Evolutionary conservation across 2,888 invertebrate species (phyloP).

Genomic region (Belgica antarctica): DNA sequence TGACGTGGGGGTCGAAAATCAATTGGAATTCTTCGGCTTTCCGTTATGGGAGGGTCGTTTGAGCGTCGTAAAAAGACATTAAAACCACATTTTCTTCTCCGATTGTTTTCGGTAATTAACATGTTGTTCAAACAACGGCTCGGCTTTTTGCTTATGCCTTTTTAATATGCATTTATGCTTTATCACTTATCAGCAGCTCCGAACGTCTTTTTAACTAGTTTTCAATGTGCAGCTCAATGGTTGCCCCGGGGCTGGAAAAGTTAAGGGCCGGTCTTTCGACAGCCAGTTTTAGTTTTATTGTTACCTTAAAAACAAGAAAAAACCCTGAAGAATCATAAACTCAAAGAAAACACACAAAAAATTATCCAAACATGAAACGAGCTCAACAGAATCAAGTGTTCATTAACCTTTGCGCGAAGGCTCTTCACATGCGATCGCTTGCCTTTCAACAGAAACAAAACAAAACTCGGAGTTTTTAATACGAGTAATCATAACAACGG

Average conservation of each 20-base stretch:
- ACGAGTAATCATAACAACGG: constrained; percentile 9
- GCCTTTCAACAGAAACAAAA: constrained; percentile 20
- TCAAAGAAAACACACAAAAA: constrained; percentile 3
- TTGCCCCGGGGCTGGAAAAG: neutral
- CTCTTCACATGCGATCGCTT: constrained; percentile 25
- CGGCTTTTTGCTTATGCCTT: neutral
- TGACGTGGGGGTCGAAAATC: neutral
- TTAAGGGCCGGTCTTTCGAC: neutral
- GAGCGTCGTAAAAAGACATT: neutral
- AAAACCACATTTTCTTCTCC: too few relatives aligned
- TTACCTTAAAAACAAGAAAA: neutral
- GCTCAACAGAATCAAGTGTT: constrained; percentile 18
- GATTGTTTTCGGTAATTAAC: too few relatives aligned
- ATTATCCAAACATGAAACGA: constrained; percentile 2
- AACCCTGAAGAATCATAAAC: neutral
- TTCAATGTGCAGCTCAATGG: too few relatives aligned
- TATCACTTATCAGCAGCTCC: neutral
- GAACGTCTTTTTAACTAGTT: too few relatives aligned
- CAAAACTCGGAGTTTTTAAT: constrained; percentile 9
- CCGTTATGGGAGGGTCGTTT: neutral
- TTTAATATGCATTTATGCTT: constrained; percentile 2
- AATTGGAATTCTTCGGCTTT: neutral
- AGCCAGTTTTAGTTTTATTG: neutral
- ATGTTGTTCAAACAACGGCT: neutral
- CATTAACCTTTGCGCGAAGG: constrained; percentile 36